Percentiles rank a stretch among this genome's conserved stretches.
These are phyloP conservation scores for Camponotus pennsylvanicus DNA, from an alignment of 1,140 invertebrate genomes.

Conservation along the genomic window DNA sequence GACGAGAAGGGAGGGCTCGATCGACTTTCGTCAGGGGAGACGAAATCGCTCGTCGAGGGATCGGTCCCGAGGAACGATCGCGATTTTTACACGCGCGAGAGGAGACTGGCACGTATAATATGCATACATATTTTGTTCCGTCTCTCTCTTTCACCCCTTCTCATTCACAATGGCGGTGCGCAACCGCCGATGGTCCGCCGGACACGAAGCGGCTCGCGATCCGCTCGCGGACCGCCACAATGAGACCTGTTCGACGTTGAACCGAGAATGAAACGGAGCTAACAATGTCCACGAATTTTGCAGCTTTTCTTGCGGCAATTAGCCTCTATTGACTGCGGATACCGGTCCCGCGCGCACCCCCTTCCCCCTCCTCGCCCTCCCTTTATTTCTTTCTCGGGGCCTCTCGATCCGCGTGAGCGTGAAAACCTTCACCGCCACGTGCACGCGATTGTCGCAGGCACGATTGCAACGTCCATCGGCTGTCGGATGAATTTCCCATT, in stretches of 20 bases:
- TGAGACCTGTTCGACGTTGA: constrained; percentile 58
- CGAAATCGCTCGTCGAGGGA: neutral
- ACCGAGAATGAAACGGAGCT: constrained; percentile 54
- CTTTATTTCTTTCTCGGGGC: constrained; percentile 22
- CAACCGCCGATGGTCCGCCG: constrained; percentile 11
- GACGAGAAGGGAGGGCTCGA: constrained; percentile 45
- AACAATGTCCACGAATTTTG: constrained; percentile 71
- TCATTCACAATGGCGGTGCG: constrained; percentile 24
- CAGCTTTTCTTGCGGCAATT: constrained; percentile 75
- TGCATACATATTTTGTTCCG: too few species aligned
- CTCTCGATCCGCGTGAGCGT: neutral
- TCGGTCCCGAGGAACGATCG: neutral
- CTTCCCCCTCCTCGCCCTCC: neutral
- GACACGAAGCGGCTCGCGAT: constrained; percentile 50
- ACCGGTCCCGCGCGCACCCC: constrained; percentile 56
- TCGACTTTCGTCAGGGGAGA: constrained; percentile 12
- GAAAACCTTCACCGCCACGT: constrained; percentile 61
- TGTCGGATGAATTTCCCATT: constrained; percentile 71
- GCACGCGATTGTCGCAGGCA: constrained; percentile 69
- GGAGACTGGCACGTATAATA: too few species aligned
- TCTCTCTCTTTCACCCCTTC: constrained; percentile 15
- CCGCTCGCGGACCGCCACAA: constrained; percentile 48
- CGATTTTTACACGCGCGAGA: neutral
- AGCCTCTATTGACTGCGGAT: constrained; percentile 72
- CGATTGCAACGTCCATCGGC: constrained; percentile 67